Percentiles rank a stretch among this genome's conserved stretches.
These are phyloP conservation scores for Tarsius wallacei DNA, from an alignment of 2,797 vertebrate genomes.

Conservation along the genomic window DNA sequence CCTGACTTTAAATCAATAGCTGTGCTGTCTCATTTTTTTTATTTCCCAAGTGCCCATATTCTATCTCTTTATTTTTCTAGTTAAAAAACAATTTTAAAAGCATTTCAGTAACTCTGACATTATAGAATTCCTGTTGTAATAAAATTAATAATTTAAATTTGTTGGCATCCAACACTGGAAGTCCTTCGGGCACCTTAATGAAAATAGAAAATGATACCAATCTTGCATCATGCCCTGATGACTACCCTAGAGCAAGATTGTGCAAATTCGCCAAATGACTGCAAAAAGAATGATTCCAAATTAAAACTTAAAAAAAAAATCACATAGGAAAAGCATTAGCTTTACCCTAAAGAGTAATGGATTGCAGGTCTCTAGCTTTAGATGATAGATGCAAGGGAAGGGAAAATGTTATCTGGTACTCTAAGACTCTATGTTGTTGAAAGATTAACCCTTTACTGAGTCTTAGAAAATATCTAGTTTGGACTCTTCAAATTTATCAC, in stretches of 20 bases:
- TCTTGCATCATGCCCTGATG: constrained; percentile 70
- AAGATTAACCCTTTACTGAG: neutral
- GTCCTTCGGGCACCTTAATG: constrained; percentile 76
- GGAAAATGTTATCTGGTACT: neutral
- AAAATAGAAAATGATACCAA: constrained; percentile 80
- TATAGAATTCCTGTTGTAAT: constrained; percentile 78
- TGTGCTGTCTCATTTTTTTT: constrained; percentile 54
- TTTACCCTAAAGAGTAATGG: constrained; percentile 63
- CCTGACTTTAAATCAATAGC: constrained; percentile 77
- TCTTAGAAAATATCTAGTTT: neutral
- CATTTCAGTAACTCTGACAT: constrained; percentile 74
- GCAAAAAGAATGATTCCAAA: constrained; percentile 74
- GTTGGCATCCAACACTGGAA: constrained; percentile 76
- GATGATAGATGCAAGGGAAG: constrained; percentile 17
- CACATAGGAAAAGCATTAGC: constrained; percentile 59
- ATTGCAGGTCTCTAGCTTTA: constrained; percentile 37
- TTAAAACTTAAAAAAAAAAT: constrained; percentile 78
- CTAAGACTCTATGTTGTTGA: neutral
- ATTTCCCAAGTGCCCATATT: constrained; percentile 73
- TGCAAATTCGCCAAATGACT: constrained; percentile 69
- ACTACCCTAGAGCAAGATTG: constrained; percentile 61
- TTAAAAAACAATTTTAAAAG: constrained; percentile 82
- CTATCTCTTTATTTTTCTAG: constrained; percentile 80
- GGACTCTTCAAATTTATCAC: neutral
- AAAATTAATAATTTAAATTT: constrained; percentile 88